Percentiles rank a stretch among this genome's conserved stretches.
Evolutionary conservation across 1,140 invertebrate species (phyloP).

Genomic region (Drosophila novamexicana): DNA sequence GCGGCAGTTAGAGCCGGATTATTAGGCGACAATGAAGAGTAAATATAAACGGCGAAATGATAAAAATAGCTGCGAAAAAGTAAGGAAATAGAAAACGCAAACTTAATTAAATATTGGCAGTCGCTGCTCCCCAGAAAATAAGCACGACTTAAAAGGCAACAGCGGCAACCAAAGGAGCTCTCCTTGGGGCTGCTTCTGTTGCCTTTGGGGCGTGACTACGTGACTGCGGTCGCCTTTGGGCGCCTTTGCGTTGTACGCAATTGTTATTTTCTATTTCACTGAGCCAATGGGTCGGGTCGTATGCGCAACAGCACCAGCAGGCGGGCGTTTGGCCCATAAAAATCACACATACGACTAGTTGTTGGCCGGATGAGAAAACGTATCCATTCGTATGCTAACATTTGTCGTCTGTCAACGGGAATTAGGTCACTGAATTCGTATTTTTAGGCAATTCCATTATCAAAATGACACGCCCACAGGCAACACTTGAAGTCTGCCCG

Average conservation of each 20-base stretch:
- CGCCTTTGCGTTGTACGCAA: constrained; percentile 31
- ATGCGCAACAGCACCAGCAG: constrained; percentile 66
- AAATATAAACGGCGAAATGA: constrained; percentile 25
- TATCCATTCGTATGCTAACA: constrained; percentile 56
- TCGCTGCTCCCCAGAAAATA: constrained; percentile 12
- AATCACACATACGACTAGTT: constrained; percentile 67
- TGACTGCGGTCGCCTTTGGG: constrained; percentile 51
- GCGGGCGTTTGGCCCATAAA: constrained; percentile 39
- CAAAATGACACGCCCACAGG: constrained; percentile 19
- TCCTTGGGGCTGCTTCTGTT: not conserved
- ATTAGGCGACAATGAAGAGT: not conserved
- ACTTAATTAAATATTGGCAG: constrained; percentile 48
- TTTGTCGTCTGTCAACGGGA: constrained; percentile 70
- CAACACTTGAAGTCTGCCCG: constrained; percentile 21
- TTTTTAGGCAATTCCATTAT: constrained; percentile 56
- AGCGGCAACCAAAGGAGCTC: not conserved
- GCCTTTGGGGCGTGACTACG: constrained; percentile 47
- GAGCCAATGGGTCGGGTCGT: constrained; percentile 40
- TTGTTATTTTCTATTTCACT: constrained; percentile 71
- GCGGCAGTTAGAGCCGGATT: not conserved
- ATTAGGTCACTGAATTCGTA: constrained; percentile 74
- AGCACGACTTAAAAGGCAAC: constrained; percentile 29
- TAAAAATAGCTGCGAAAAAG: constrained; percentile 13
- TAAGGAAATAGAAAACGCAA: not conserved
- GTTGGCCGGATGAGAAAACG: constrained; percentile 13